Evolutionary conservation across 2,797 vertebrate genomes (phyloP), one percentile per base, ranked within the genome.

Genomic region (Sebastolobus alascanus): DNA sequence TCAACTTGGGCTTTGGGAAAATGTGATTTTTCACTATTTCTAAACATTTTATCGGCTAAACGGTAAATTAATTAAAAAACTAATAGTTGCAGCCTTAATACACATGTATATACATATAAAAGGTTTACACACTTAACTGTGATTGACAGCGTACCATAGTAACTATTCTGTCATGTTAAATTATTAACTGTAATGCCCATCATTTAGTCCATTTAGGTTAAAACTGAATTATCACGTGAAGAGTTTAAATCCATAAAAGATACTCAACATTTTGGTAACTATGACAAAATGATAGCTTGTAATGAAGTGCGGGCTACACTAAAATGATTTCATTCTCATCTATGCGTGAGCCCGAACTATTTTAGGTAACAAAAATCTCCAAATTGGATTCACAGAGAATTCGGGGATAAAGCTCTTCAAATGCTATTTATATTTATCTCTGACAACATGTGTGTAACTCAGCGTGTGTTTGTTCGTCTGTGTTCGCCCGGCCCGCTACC

Each of bases 371-470:
- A 61, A 20, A 33, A 70, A 75, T 76, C 25, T 79, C 22, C 29
- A 71, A 58, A 84, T 75, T 79, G 58, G 40, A 90, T 73, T 85
- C 31, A 6, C 55, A 65, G 52, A 69, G 35, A 55, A 63, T 67
- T 79, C 54, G 27, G 33, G n/a, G n/a, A 60, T 63, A n/a, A 55
- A 84, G 22, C 82, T 63, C 14, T 56, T 77, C 43, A 74, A 79
- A 83, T 72, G 43, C 35, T 22, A 16, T 79, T 84, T 86, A 25
- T 14, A 75, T 79, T 43, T 58, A 56, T 40, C 40, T 58, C 54
- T 59, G 64, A 63, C 25, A 72, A 59, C 73, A 68, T 37, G 43
- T 12, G 35, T 59, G n/a, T 71, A n/a, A 54, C 77, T 82, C 31
- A 73, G 40, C 3, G 11, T 60, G 38, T 78, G 61, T 75, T 52